Conservation (phyloP, 2,113 vertebrate genomes). For the Apaloderma vittatum region DNA sequence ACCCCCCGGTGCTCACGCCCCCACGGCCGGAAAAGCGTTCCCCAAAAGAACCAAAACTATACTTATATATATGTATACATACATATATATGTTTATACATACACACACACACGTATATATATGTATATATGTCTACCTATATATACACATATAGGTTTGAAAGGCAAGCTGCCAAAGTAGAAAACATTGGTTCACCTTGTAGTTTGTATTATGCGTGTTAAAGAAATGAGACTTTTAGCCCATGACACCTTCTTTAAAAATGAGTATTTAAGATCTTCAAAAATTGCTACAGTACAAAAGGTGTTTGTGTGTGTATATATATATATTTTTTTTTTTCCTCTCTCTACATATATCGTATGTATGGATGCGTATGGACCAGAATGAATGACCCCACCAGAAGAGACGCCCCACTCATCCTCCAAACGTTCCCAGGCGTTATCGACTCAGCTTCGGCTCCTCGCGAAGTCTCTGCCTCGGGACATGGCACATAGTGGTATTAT, state of each 20-base stretch:
- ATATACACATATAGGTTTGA: conserved; percentile 38
- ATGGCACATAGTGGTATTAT: conserved; percentile 99
- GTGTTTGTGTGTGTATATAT: conserved; percentile 69
- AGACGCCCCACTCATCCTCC: conserved; percentile 66
- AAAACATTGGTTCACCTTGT: conserved; percentile 71
- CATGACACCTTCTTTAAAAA: conserved; percentile 80
- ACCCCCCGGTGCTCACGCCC: background rate
- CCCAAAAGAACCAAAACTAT: conserved; percentile 42
- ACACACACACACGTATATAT: conserved; percentile 61
- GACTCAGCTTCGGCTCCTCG: conserved; percentile 39
- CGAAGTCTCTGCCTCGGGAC: conserved; percentile 82
- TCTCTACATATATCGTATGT: conserved; percentile 67
- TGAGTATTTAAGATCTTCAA: conserved; percentile 81
- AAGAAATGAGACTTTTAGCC: conserved; percentile 74
- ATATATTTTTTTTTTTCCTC: conserved; percentile 76
- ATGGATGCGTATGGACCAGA: conserved; percentile 72
- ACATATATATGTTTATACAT: conserved; percentile 53
- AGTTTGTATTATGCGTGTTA: conserved; percentile 65
- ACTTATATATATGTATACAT: conserved; percentile 46
- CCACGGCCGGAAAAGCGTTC: conserved; percentile 1
- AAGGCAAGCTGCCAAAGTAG: conserved; percentile 74
- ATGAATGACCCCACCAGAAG: conserved; percentile 76
- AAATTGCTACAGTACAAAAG: conserved; percentile 86
- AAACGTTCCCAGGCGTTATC: background rate
- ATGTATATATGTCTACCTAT: conserved; percentile 27